These are phyloP conservation scores for Drosophila virilis DNA, from an alignment of 1,140 invertebrate genomes.

Conservation along the genomic window DNA sequence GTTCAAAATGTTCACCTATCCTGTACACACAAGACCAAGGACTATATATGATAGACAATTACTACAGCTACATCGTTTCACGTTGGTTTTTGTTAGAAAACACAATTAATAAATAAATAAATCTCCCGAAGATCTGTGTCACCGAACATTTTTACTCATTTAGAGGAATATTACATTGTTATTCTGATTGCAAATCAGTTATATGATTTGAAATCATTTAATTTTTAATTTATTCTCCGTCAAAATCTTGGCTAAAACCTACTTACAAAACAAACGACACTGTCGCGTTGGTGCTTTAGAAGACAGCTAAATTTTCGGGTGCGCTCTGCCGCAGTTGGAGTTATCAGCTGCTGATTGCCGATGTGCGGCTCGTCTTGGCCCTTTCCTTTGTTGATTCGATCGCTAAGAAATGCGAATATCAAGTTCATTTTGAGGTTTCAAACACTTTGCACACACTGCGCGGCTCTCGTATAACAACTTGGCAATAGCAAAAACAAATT, in stretches of 20 bases:
- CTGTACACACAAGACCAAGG: too few species aligned
- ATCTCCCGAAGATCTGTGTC: too few species aligned
- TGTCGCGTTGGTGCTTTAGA: slow-evolving; percentile 33
- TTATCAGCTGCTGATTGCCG: neutral
- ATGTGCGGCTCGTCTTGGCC: neutral
- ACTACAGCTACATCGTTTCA: too few species aligned
- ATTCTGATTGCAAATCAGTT: too few species aligned
- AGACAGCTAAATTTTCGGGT: slow-evolving; percentile 63
- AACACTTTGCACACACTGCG: neutral
- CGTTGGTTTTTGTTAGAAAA: too few species aligned
- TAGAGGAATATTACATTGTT: too few species aligned
- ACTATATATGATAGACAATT: too few species aligned
- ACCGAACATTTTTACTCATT: too few species aligned
- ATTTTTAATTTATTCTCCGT: neutral
- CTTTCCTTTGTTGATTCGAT: neutral
- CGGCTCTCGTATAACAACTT: neutral
- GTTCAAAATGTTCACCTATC: too few species aligned
- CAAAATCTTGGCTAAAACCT: neutral
- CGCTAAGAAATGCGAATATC: neutral
- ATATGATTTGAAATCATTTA: too few species aligned
- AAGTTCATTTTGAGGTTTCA: slow-evolving; percentile 9
- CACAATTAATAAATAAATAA: too few species aligned
- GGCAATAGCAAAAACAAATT: neutral
- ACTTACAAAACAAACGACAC: slow-evolving; percentile 32
- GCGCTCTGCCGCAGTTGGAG: slow-evolving; percentile 47